Percentiles rank a stretch among this genome's conserved stretches.
phyloP scores from a whole-genome alignment of 92 coral and sea anemone genomes.

The Desmophyllum pertusum region DNA sequence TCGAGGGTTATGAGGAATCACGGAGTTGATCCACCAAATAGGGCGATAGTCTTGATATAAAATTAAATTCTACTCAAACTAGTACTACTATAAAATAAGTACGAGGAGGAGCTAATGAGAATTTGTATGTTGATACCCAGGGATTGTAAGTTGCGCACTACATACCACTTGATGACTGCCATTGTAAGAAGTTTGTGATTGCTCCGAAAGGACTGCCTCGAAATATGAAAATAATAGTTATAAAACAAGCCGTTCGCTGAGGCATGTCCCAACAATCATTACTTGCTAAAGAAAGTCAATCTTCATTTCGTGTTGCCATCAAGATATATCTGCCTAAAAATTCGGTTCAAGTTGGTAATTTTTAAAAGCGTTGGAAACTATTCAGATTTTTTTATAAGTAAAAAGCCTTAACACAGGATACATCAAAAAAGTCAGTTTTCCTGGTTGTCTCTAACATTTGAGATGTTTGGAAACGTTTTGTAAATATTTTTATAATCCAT shows the following conservation, averaged over 20 bases:
- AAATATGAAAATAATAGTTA: not conserved
- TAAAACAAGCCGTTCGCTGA: not conserved
- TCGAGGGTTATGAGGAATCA: not conserved
- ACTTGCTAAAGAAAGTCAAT: not conserved
- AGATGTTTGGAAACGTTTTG: too few species aligned
- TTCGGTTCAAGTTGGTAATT: too few species aligned
- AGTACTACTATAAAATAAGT: not conserved
- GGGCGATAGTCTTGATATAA: not conserved
- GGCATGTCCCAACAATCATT: not conserved
- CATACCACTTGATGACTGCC: slow-evolving; percentile 57
- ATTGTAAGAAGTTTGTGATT: slow-evolving; percentile 37
- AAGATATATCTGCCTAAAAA: not conserved
- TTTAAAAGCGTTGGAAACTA: too few species aligned
- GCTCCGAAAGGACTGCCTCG: slow-evolving; percentile 53
- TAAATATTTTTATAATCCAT: too few species aligned
- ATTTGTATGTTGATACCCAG: not conserved
- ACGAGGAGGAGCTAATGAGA: not conserved
- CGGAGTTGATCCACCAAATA: not conserved
- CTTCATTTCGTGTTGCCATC: not conserved
- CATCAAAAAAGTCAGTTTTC: too few species aligned
- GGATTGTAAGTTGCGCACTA: not conserved
- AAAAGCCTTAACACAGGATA: too few species aligned
- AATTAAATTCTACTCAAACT: not conserved
- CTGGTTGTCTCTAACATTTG: too few species aligned
- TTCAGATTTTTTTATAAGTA: too few species aligned